A percentile compares a stretch with the other conserved stretches of the same genome.
Conservation (phyloP, 2,888 invertebrate species). For the Orchestes rusci region DNA sequence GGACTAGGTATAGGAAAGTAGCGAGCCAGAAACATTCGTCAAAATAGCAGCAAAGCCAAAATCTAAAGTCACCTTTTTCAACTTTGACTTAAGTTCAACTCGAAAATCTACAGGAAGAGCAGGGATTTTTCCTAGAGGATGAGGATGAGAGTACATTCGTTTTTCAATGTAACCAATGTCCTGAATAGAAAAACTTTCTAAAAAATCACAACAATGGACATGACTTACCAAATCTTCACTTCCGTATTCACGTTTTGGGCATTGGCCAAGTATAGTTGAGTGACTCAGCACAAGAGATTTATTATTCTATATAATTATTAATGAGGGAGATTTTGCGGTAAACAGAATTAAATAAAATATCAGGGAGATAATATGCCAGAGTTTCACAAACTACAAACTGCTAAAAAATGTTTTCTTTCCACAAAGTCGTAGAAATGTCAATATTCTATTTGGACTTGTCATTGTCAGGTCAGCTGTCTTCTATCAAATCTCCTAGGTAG, state of each 20-base stretch:
- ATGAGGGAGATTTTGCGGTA: not conserved
- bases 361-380: too few relatives aligned
- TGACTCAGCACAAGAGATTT: not conserved
- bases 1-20: too few relatives aligned
- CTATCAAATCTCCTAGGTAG: too few relatives aligned
- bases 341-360: too few relatives aligned
- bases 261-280: constrained; percentile 25
- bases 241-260: constrained; percentile 18
- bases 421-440: constrained; percentile 2
- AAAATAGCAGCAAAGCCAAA: constrained; percentile 5
- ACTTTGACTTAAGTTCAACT: constrained; percentile 13
- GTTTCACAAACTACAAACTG: too few relatives aligned
- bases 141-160: constrained; percentile 16
- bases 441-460: too few relatives aligned
- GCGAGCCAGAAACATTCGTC: too few relatives aligned
- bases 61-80: constrained; percentile 17
- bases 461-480: too few relatives aligned
- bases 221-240: constrained; percentile 21
- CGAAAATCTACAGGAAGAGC: constrained; percentile 14
- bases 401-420: too few relatives aligned
- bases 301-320: not conserved
- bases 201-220: constrained; percentile 19
- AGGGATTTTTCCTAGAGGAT: constrained; percentile 18
- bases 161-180: not conserved
- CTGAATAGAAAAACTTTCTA: constrained; percentile 11